These are phyloP conservation scores for Tokudaia tokunoshimensis DNA, from an alignment of 2,797 vertebrate species.

Conservation along the genomic window DNA sequence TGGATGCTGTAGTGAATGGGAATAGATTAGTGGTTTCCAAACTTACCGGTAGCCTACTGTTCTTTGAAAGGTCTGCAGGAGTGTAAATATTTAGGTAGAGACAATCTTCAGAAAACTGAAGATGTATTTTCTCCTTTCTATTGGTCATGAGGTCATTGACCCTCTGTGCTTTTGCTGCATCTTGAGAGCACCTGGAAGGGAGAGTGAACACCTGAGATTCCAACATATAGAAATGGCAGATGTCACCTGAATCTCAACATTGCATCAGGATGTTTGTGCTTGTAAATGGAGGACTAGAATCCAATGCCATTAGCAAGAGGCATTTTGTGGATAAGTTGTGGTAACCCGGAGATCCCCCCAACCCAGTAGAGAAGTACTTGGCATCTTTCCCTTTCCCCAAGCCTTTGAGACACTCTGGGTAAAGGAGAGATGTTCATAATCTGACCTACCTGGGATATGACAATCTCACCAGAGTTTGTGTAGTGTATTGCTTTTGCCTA, in stretches of 20 bases:
- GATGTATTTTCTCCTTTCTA: not conserved
- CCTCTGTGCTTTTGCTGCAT: accelerated
- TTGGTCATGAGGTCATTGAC: not conserved
- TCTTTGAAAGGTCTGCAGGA: slow-evolving; percentile 24
- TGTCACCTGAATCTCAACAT: accelerated
- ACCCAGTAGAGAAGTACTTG: not conserved
- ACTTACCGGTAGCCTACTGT: slow-evolving; percentile 71
- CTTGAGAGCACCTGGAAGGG: slow-evolving; percentile 71
- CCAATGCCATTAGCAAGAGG: not conserved
- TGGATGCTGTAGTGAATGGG: accelerated
- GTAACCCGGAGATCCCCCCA: too few species aligned
- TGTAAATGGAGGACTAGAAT: not conserved
- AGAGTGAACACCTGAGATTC: not conserved
- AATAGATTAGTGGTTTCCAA: accelerated
- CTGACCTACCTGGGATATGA: not conserved
- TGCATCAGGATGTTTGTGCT: not conserved
- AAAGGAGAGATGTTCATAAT: not conserved
- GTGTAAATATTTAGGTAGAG: slow-evolving; percentile 80
- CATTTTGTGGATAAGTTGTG: accelerated
- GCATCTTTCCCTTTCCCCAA: not conserved
- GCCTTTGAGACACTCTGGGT: not conserved
- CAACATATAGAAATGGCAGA: not conserved
- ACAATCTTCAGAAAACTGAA: slow-evolving; percentile 72
- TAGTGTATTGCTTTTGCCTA: accelerated
- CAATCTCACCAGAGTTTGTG: accelerated